Base-by-base conservation (phyloP, 1,140 invertebrate genomes). In the Thaumatotibia leucotreta region DNA sequence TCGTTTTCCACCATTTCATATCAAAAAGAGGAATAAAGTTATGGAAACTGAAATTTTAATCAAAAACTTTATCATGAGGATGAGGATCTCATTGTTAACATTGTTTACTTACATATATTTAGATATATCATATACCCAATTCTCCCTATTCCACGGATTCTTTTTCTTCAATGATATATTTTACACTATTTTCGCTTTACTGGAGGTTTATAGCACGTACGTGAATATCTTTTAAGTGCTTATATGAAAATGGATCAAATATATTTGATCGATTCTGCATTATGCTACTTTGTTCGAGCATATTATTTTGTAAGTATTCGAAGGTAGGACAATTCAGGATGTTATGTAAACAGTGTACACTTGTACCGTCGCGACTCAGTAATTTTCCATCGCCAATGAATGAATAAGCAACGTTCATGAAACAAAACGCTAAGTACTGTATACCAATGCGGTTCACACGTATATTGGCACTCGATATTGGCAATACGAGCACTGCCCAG, bases 381-480 rank as follows among this genome's bases (percentile, higher is more conserved):
- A 74, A 79, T 73, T 83, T 82, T 83, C 81, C 78, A 72, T 68
- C 61, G 14, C 64, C 67, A 68, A 52, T 72, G 74, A 70, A 75
- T 72, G 76, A 77, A 71, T 72, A 77, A 63, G 65, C 64, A 50
- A 75, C 84, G 83, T 84, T 87, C 84, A 86, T 82, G 75, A 83
- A 87, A 87, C 73, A 76, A 50, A 73, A 81, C 61, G 63, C 74
- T 68, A n/a, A n/a, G n/a, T n/a, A 67, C 22, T 58, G 64, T 72
- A 65, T 45, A 61, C 32, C 32, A 66, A 39, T 39, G 66, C 14
- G 17, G 24, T 69, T 54, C 65, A 65, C 39, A 63, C 64, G 66
- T 45, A 64, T 35, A 1, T 20, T 4, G n/a, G n/a, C n/a, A n/a
- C n/a, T n/a, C n/a, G 52, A 52, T 35, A 35, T 20, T 23, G 50